Evolutionary conservation across 2,888 invertebrate species (phyloP).

Genomic region (Aethes cnicana): DNA sequence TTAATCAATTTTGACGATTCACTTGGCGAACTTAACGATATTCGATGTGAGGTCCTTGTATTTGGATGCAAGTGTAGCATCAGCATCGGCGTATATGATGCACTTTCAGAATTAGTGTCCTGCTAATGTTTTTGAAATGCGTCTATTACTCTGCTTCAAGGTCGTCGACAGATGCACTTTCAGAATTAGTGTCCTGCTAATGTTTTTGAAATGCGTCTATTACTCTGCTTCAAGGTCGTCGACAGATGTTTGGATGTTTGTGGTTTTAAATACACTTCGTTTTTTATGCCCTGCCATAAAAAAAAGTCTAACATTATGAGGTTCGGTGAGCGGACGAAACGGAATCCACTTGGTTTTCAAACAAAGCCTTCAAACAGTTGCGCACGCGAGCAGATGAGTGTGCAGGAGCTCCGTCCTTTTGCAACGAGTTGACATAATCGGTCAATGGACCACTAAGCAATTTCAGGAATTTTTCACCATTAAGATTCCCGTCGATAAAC

Average conservation of each 20-base stretch:
- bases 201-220: conserved; percentile 7
- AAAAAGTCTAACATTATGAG: not conserved
- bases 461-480: conserved; percentile 16
- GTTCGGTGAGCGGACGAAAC: not conserved
- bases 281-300: not conserved
- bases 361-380: not conserved
- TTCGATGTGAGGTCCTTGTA: not conserved
- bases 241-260: conserved; percentile 8
- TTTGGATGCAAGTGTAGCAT: conserved; percentile 8
- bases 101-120: conserved; percentile 12
- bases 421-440: conserved; percentile 17
- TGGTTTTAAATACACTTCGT: not conserved
- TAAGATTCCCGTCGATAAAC: conserved; percentile 31
- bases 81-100: conserved; percentile 8
- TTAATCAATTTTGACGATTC: not conserved
- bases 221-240: conserved; percentile 1
- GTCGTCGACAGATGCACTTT: conserved; percentile 2
- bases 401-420: conserved; percentile 19
- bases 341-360: conserved; percentile 1
- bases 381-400: not conserved
- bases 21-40: not conserved
- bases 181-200: conserved; percentile 12
- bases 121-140: conserved; percentile 10
- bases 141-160: conserved; percentile 1
- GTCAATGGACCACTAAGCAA: conserved; percentile 10